Base-by-base conservation (phyloP, 2,888 invertebrate genomes). In the Dynastes tityus region DNA sequence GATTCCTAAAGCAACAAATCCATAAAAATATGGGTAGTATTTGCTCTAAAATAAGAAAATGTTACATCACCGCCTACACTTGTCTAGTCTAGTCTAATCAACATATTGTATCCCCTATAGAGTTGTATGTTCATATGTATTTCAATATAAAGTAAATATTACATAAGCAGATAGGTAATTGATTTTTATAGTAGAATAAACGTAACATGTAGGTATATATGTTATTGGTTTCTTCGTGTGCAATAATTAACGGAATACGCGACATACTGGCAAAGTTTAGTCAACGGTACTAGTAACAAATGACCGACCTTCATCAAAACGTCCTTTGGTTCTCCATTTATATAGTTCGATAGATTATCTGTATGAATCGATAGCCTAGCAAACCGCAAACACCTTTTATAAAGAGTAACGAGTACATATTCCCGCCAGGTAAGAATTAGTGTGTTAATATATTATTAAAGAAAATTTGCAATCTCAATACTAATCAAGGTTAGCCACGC, bases 291-390 rank as follows among this genome's bases (percentile, higher is more conserved):
- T 51, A 13, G 68, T 13, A 68, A 68, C 51, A 68, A 51, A 68
- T 13, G 51, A 27, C 13, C 51, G 68, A 51, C 68, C 68, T 68
- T 68, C 51, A 29, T 2, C 8, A 49, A 51, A 51, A 51, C 68
- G 68, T 68, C 68, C 68, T 68, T 68, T 68, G 68, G 27, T 68
- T 68, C 51, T 68, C 37, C 49, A 68, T 63, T 61, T n/a, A 61
- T 61, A 61, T 53, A 53, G 13, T 53, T 5, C 22, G 8, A 16
- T 58, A 22, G 22, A 58, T n/a, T 53, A 6, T 58, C 22, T 22
- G 32, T 37, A 1, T 58, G 55, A 58, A 58, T 22, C 55, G 22
- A 16, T 8, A 5, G 22, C 22, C 22, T 22, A 22, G 8, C 22
- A 22, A 58, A 58, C 27, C 22, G 27, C 22, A 58, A 22, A 22